These are phyloP conservation scores for Caprella mutica DNA, from an alignment of 2,888 invertebrate genomes.

Conservation along the genomic window DNA sequence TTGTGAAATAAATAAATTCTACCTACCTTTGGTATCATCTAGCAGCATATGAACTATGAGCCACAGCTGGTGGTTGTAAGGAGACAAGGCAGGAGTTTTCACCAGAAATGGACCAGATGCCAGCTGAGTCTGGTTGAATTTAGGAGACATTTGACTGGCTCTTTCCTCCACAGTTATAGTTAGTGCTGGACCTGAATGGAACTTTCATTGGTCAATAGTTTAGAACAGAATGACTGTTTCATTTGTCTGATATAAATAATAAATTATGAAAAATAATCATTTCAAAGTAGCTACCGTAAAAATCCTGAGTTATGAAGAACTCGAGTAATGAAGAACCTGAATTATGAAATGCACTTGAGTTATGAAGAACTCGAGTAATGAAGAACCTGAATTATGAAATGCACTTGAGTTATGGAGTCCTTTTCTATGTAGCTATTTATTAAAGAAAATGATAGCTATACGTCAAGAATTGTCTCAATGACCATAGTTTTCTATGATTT, in stretches of 20 bases:
- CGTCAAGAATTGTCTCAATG: too few relatives aligned
- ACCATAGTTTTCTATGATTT: too few relatives aligned
- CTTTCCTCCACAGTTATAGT: slow-evolving; percentile 54
- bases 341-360: too few relatives aligned
- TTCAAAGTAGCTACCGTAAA: too few relatives aligned
- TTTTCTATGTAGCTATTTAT: too few relatives aligned
- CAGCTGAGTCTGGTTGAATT: slow-evolving; percentile 48
- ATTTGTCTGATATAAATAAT: not conserved
- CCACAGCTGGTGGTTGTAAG: slow-evolving; percentile 89
- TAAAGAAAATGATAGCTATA: too few relatives aligned
- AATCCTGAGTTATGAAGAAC: too few relatives aligned
- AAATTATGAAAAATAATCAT: too few relatives aligned
- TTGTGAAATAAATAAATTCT: not conserved
- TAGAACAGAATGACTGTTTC: not conserved
- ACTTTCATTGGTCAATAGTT: not conserved
- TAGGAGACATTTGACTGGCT: slow-evolving; percentile 43
- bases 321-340: too few relatives aligned
- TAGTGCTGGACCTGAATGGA: slow-evolving; percentile 57
- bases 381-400: too few relatives aligned
- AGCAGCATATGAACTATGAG: slow-evolving; percentile 73
- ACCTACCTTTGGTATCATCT: slow-evolving; percentile 66
- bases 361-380: too few relatives aligned
- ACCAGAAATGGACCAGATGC: slow-evolving; percentile 64
- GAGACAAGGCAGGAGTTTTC: slow-evolving; percentile 70
- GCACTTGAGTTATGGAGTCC: too few relatives aligned